These are phyloP conservation scores for Forbesichthys papilliferus DNA, from an alignment of 2,113 vertebrate species.

Conservation along the genomic window DNA sequence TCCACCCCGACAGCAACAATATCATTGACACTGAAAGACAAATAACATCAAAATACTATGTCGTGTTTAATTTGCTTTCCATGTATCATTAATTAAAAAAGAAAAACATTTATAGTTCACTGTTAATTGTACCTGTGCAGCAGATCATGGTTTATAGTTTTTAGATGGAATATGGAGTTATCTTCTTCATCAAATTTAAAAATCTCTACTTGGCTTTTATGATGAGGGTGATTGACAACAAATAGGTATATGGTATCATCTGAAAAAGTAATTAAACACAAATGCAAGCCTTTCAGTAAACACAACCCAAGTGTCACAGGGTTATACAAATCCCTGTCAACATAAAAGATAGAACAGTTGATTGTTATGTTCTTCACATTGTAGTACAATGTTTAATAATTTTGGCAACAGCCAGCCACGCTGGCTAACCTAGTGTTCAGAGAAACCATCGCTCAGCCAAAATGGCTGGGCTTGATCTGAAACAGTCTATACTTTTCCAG, in stretches of 20 bases:
- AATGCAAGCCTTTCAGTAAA: background rate
- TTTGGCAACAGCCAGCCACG: too few relatives aligned
- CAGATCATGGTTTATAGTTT: slow-evolving; percentile 86
- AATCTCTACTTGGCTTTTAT: slow-evolving; percentile 83
- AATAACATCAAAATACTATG: background rate
- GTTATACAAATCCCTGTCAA: background rate
- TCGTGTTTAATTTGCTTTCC: too few relatives aligned
- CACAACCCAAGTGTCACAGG: background rate
- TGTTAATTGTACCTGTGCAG: slow-evolving; percentile 80
- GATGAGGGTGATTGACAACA: slow-evolving; percentile 88
- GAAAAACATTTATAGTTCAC: background rate
- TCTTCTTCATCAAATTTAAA: slow-evolving; percentile 86
- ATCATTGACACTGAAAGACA: slow-evolving; percentile 85
- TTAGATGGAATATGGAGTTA: slow-evolving; percentile 80
- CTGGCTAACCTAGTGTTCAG: background rate
- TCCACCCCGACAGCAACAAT: slow-evolving; percentile 86
- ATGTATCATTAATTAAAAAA: too few relatives aligned
- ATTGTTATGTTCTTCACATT: too few relatives aligned
- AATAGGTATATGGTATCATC: slow-evolving; percentile 85
- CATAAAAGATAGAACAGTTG: background rate
- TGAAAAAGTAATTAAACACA: slow-evolving; percentile 53
- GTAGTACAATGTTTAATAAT: too few relatives aligned
- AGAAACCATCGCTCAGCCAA: too few relatives aligned
- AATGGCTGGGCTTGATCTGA: too few relatives aligned
- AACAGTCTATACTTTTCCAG: too few relatives aligned